Base-by-base conservation (phyloP, 1,140 invertebrate genomes). In the Diachasma alloeum region DNA sequence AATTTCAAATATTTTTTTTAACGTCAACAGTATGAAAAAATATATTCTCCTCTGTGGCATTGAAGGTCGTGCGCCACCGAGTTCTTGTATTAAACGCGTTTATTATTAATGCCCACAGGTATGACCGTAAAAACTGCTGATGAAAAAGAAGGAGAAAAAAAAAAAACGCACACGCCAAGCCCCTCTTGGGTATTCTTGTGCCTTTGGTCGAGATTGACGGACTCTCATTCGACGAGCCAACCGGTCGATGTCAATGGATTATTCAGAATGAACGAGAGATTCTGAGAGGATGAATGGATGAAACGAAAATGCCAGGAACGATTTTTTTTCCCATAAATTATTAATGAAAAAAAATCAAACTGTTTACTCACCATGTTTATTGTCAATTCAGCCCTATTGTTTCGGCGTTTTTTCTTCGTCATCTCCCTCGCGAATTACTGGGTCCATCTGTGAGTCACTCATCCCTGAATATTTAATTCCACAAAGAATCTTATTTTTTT, bases 401-500 rank as follows among this genome's bases (percentile, higher is more conserved):
- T 63, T 63, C 48, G 17, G 48, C 13, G 17, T 63, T 63, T 63
- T 19, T 63, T n/a, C n/a, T 31, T 63, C 59, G 3, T 19, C 36
- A 37, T 68, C 36, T 4, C n/a, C 66, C 26, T 17, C 39, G 10
- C n/a, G 15, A 68, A 37, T 68, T 68, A 37, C 36, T 15, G 13
- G 26, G 36, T 68, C 36, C n/a, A 37, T 39, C 36, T 68, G 63
- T 22, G 71, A 77, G 36, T 48, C 74, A 67, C 56, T 75, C 63
- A 74, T 70, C 76, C 31, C 69, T 86, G 83, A 86, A 86, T 87
- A 87, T 87, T 87, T 85, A 83, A 87, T 85, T 72, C 48, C 10
- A 31, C 78, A 71, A 79, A 81, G 81, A 85, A 83, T 74, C 77
- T 79, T 77, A 82, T 83, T 83, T 85, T 83, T 83, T 79, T 81